phyloP scores from a whole-genome alignment of 2,797 vertebrate species.

The Acanthornis magna region DNA sequence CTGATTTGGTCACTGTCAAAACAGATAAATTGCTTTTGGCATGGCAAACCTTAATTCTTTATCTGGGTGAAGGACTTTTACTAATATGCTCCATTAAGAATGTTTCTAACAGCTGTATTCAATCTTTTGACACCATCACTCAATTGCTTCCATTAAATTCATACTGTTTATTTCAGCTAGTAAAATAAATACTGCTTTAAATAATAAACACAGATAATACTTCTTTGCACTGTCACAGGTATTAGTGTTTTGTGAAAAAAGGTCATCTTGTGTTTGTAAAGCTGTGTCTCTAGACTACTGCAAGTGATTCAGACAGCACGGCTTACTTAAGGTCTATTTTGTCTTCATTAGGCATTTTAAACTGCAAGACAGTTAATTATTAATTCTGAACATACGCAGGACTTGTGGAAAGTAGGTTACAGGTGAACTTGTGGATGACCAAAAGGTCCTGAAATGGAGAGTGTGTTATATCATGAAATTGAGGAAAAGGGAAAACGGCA shows the following conservation, averaged over 20 bases:
- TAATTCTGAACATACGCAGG: not conserved
- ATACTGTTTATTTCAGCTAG: not conserved
- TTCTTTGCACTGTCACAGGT: not conserved
- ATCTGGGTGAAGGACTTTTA: not conserved
- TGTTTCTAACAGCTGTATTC: not conserved
- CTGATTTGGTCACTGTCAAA: not conserved
- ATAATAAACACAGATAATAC: not conserved
- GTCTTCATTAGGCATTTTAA: not conserved
- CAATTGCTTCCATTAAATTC: not conserved
- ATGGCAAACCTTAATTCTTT: not conserved
- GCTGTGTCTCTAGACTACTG: not conserved
- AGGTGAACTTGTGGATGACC: not conserved
- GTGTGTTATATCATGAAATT: rapidly evolving
- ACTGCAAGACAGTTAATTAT: not conserved
- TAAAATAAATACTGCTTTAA: not conserved
- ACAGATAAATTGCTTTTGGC: not conserved
- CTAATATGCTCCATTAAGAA: not conserved
- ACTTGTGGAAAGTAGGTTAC: not conserved
- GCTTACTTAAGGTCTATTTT: not conserved
- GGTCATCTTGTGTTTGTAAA: not conserved
- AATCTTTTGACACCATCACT: not conserved
- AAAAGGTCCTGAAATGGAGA: not conserved
- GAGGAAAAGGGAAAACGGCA: not conserved
- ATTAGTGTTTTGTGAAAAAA: not conserved
- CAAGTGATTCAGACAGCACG: not conserved